Evolutionary conservation across 2,888 invertebrate species (phyloP), one percentile per base, ranked within the genome.

Genomic region (Leptura quadrifasciata): DNA sequence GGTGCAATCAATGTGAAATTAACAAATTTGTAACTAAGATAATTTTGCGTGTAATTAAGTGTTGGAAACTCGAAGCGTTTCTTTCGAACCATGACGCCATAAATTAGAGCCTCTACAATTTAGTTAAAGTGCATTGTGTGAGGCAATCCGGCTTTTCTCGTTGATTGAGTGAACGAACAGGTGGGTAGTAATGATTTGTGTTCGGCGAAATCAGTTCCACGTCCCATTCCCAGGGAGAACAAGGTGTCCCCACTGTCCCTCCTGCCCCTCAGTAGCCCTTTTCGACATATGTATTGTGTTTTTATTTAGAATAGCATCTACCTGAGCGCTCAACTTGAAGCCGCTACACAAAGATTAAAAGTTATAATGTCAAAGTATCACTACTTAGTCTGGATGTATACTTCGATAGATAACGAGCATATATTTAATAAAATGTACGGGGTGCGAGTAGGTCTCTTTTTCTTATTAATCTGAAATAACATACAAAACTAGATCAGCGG

Each of bases 11-110:
- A 84, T 82, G 85, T 82, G 84, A 83, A 85, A 85, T 85, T 84
- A 85, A 85, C 84, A 82, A 85, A 85, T 85, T 85, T 84, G 85
- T 88, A 88, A 81, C 80, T 75, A 84, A 87, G 88, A 88, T 88
- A 88, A 88, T 88, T 88, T 86, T 87, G 88, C 88, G 88, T 88
- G 88, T 88, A 88, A 88, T 88, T 88, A 88, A 88, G 87, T 87
- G 87, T 85, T 86, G 86, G 87, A 85, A 86, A 85, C 84, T 84
- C 85, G 85, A 82, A 84, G 83, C 84, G 85, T 85, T 85, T 85
- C 87, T 86, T 87, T 84, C 85, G 82, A 82, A 86, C 84, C 86
- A 85, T 87, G 84, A 84, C 84, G 84, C 84, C 84, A 86, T 86
- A 86, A 87, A 87, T 86, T 86, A 82, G 75, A 76, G 77, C 73